Base-by-base conservation (phyloP, 2,113 vertebrate genomes). In the Corydoras maculifer region DNA sequence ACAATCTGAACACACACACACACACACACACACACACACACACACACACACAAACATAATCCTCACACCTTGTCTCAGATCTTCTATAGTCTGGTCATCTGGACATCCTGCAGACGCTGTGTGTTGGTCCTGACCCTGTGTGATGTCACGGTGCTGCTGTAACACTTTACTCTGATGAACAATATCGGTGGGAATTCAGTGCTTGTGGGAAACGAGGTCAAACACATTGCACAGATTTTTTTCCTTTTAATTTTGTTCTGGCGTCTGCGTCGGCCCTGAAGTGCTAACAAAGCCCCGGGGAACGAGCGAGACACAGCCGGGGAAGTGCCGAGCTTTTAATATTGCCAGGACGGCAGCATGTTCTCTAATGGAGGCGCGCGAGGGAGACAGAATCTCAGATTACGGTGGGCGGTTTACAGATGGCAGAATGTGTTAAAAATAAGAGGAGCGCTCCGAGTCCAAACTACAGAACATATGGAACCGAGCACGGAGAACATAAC, bases 221-320 rank as follows among this genome's bases (percentile, higher is more conserved):
- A 78, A 69, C 43, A 58, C 50, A 64, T 64, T 60, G 65, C 58
- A 31, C 67, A 64, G 3, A 13, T 15, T n/a, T 53, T 68, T 71
- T 71, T 74, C 5, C 31, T 74, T 74, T 78, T 69, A 74, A 69
- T 63, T 72, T 66, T 13, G 29, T 76, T 71, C 74, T 70, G 11
- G 5, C 58, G 43, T 72, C 29, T 61, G 58, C 55, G 66, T 75
- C 69, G 63, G 58, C 66, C 66, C 58, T 59, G 15, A 68, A 70
- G 70, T 65, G 68, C 62, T 65, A 31, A 68, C 29, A 43, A 73
- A 73, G 57, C 71, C 68, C 61, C 57, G 32, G 50, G 69, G 72
- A 71, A 65, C 18, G 29, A 69, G 68, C 58, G 35, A 72, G 72
- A 65, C 65, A 3, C 29, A 30, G 74, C 48, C 55, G 59, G 71